phyloP scores from a whole-genome alignment of 2,888 invertebrate genomes.

The Gonocerus acuteangulatus region DNA sequence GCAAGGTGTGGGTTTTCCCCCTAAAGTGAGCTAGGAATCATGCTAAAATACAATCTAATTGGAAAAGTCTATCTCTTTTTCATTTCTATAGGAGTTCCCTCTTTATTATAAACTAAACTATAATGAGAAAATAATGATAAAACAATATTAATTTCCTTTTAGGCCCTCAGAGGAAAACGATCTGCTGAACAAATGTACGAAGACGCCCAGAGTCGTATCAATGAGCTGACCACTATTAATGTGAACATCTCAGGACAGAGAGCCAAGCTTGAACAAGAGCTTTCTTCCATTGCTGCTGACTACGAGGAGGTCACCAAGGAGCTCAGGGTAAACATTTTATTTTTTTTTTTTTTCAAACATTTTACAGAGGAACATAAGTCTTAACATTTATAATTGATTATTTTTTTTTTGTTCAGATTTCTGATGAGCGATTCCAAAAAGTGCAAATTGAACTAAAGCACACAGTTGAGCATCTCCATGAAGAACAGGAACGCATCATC shows the following conservation, averaged over 20 bases:
- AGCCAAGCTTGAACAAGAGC: slow-evolving; percentile 91
- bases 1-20: too few relatives aligned
- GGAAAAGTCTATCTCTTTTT: too few relatives aligned
- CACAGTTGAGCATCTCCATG: slow-evolving; percentile 86
- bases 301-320: slow-evolving; percentile 97
- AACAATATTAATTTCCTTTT: too few relatives aligned
- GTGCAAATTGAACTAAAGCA: slow-evolving; percentile 87
- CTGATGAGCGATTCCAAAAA: slow-evolving; percentile 90
- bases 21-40: too few relatives aligned
- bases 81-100: too few relatives aligned
- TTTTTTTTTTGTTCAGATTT: slow-evolving; percentile 43
- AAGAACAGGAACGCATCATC: slow-evolving; percentile 92
- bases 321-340: slow-evolving; percentile 58
- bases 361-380: neutral
- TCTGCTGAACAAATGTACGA: slow-evolving; percentile 82
- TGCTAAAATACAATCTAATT: too few relatives aligned
- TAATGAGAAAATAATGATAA: too few relatives aligned
- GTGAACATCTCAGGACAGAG: slow-evolving; percentile 89
- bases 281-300: slow-evolving; percentile 83
- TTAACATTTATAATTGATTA: neutral
- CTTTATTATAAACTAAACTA: too few relatives aligned
- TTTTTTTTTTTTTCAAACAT: neutral
- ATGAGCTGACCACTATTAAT: slow-evolving; percentile 89
- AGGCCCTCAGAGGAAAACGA: slow-evolving; percentile 89
- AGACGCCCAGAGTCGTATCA: slow-evolving; percentile 84